Conservation (phyloP, 2,888 invertebrate species). For the Spialia ferax region DNA sequence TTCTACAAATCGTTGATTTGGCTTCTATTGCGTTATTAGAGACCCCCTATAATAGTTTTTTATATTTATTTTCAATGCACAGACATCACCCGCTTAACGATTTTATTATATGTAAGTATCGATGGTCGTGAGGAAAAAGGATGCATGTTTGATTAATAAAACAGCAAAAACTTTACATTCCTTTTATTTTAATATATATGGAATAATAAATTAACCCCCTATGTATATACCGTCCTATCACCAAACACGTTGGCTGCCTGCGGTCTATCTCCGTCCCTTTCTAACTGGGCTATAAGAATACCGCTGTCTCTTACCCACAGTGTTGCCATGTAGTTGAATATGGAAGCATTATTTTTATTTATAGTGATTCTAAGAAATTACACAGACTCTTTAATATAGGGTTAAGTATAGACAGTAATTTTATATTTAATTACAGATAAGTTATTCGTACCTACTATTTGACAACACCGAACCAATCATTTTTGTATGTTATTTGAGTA, state of each 20-base stretch:
- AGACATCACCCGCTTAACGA: too few species aligned
- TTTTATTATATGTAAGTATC: too few species aligned
- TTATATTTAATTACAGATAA: slow-evolving; percentile 25
- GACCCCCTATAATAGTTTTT: too few species aligned
- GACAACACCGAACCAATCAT: slow-evolving; percentile 6
- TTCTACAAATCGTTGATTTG: too few species aligned
- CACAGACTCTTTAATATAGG: slow-evolving; percentile 34
- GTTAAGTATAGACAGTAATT: slow-evolving; percentile 33
- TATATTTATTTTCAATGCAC: too few species aligned
- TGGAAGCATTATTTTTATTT: slow-evolving; percentile 31
- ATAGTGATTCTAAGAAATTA: slow-evolving; percentile 27
- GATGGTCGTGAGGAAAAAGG: not conserved
- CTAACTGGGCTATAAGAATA: slow-evolving; percentile 53
- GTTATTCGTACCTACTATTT: slow-evolving; percentile 18
- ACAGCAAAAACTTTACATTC: slow-evolving; percentile 77
- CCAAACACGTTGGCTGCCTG: slow-evolving; percentile 67
- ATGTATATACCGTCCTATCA: slow-evolving; percentile 59
- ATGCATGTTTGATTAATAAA: slow-evolving; percentile 56
- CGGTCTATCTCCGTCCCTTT: slow-evolving; percentile 68
- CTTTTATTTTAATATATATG: slow-evolving; percentile 83
- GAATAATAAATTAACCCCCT: slow-evolving; percentile 82
- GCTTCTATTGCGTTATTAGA: too few species aligned
- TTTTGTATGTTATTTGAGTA: too few species aligned
- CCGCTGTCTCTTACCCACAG: slow-evolving; percentile 42
- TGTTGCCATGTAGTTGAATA: slow-evolving; percentile 32